phyloP scores from a whole-genome alignment of 2,888 invertebrate species.

The Temnothorax unifasciatus region DNA sequence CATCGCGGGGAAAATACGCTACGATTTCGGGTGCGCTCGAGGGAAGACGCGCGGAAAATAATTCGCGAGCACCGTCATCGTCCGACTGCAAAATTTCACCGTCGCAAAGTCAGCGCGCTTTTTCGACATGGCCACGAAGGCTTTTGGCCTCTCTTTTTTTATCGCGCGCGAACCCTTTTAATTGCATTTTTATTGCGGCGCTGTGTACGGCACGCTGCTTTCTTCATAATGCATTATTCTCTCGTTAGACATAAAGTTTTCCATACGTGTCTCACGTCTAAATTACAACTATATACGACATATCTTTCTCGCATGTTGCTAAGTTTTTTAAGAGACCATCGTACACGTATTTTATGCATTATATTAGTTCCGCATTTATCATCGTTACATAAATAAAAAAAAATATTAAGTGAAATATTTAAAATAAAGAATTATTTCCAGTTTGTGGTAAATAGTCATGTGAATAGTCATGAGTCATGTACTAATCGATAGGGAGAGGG shows the following conservation, averaged over 20 bases:
- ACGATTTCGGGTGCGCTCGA: conserved; percentile 11
- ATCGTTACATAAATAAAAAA: neutral
- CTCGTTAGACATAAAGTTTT: conserved; percentile 10
- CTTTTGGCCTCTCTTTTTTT: conserved; percentile 16
- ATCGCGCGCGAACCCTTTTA: conserved; percentile 44
- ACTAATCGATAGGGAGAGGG: too few species aligned
- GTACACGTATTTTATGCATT: conserved; percentile 4
- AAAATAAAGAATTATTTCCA: neutral
- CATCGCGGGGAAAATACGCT: conserved; percentile 25
- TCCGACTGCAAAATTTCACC: conserved; percentile 21
- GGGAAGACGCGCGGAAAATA: conserved; percentile 14
- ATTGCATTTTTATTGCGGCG: conserved; percentile 54
- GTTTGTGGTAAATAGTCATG: too few species aligned
- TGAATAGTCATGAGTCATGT: too few species aligned
- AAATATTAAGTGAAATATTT: neutral
- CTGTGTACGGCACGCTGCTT: neutral
- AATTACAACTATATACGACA: conserved; percentile 6
- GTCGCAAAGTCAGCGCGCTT: conserved; percentile 5
- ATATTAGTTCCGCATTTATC: neutral
- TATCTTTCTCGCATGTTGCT: conserved; percentile 17
- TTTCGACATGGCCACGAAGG: neutral
- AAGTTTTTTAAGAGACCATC: neutral
- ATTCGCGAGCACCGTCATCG: conserved; percentile 1
- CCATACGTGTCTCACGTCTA: neutral
- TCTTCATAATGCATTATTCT: conserved; percentile 28